Evolutionary conservation across 2,113 vertebrate genomes (phyloP).

Genomic region (Nothoprocta perdicaria): DNA sequence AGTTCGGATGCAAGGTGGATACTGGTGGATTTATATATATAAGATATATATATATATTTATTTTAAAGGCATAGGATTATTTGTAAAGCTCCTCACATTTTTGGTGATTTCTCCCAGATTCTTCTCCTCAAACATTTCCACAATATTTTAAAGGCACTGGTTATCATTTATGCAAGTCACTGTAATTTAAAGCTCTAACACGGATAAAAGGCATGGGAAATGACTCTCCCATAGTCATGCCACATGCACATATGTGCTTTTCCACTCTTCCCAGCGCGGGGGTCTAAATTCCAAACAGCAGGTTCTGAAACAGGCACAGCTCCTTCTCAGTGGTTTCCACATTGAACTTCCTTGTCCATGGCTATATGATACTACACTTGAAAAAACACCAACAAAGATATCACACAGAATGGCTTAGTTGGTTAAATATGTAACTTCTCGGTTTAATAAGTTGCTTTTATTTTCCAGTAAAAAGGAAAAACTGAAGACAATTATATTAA

Average conservation of each 20-base stretch:
- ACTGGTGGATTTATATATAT: neutral
- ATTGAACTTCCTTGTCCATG: neutral
- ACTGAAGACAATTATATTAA: neutral
- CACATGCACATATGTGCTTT: neutral
- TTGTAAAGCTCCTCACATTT: neutral
- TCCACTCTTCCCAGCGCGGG: neutral
- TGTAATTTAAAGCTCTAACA: neutral
- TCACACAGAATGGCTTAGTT: neutral
- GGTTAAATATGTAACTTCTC: neutral
- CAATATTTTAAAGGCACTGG: neutral
- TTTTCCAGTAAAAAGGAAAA: neutral
- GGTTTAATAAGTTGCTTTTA: neutral
- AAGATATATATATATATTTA: too few species aligned
- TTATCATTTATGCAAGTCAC: neutral
- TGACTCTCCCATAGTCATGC: fast-evolving
- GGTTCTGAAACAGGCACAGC: fast-evolving
- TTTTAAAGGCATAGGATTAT: neutral
- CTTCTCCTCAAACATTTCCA: neutral
- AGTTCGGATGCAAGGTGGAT: neutral
- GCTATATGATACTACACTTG: neutral
- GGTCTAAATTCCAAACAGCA: neutral
- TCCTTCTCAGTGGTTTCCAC: neutral
- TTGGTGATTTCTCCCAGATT: neutral
- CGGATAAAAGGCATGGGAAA: neutral
- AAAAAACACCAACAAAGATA: fast-evolving